Base-by-base conservation (phyloP, 1,140 invertebrate genomes). In the Pseudomyrmex pallidus region DNA sequence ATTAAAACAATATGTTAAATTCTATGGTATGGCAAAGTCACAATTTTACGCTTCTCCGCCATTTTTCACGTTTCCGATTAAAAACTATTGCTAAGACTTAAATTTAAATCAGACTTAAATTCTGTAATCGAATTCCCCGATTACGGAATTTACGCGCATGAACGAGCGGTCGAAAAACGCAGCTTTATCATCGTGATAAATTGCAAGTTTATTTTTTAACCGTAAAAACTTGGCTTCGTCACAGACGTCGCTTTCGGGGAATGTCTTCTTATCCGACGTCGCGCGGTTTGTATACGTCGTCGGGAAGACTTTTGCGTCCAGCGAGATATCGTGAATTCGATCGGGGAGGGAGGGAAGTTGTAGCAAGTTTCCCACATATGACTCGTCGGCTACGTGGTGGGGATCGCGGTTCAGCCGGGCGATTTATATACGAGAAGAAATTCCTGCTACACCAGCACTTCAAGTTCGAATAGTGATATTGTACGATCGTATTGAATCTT, bases 351-450 rank as follows among this genome's bases (percentile, higher is more conserved):
- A 35, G 35, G 77, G 83, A 85, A 89, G 22, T 84, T 77, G 35
- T 46, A 9, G 25, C 64, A 85, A 83, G 66, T 88, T 90, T 84
- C 77, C 78, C 82, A 83, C 72, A 22, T 7, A 66, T 83, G 70
- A 87, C 52, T 83, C 62, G 54, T 70, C 22, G 4, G 13, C 7
- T 46, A 44, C 48, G 70, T 82, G 59, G 88, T 89, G 88, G 85
- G 87, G 85, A 87, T 44, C n/a, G 10, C 17, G 12, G 54, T 74
- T 61, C 73, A 59, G 13, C 20, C 50, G 13, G 12, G 3, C 56
- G 84, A 88, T 85, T 89, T 89, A 89, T 89, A 89, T 87, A 89
- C 61, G 52, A 84, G 64, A 74, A 78, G 64, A 15, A 57, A 61
- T 17, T 57, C 52, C 48, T 64, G n/a, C 54, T 12, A 52, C 62